These are phyloP conservation scores for Nycticebus coucang DNA, from an alignment of 2,113 vertebrate genomes.

Conservation along the genomic window DNA sequence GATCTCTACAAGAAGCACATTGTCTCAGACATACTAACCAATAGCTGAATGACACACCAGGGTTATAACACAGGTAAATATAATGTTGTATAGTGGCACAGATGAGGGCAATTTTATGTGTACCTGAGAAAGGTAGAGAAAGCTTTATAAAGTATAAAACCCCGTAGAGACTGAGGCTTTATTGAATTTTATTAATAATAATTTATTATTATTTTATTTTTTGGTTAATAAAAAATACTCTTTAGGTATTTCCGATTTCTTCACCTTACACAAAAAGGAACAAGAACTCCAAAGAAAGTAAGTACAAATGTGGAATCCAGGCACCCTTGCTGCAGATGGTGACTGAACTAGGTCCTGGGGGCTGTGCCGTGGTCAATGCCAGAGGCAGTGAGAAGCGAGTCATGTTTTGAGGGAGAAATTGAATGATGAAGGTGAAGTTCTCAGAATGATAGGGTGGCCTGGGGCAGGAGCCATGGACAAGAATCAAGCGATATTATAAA, in stretches of 20 bases:
- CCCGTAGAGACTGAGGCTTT: neutral
- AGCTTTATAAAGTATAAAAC: neutral
- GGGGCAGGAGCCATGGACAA: neutral
- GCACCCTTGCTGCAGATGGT: neutral
- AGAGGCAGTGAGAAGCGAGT: neutral
- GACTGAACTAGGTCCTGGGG: neutral
- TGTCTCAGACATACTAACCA: neutral
- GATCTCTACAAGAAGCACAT: neutral
- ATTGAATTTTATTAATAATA: too few relatives aligned
- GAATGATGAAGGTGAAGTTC: neutral
- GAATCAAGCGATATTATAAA: neutral
- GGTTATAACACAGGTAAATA: neutral
- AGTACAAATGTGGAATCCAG: neutral
- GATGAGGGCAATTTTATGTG: neutral
- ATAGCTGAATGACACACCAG: neutral
- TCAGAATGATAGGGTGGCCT: neutral
- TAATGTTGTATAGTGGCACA: neutral
- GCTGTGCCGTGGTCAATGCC: rapidly evolving
- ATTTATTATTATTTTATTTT: neutral
- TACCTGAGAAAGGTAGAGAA: neutral
- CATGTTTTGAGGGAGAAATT: neutral
- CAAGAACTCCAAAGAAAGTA: neutral
- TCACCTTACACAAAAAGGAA: neutral
- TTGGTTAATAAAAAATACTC: neutral
- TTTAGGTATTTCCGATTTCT: neutral